Percentiles rank a stretch among this genome's conserved stretches.
Conservation (phyloP, 2,888 invertebrate species). For the Scrobipalpa atriplicella region DNA sequence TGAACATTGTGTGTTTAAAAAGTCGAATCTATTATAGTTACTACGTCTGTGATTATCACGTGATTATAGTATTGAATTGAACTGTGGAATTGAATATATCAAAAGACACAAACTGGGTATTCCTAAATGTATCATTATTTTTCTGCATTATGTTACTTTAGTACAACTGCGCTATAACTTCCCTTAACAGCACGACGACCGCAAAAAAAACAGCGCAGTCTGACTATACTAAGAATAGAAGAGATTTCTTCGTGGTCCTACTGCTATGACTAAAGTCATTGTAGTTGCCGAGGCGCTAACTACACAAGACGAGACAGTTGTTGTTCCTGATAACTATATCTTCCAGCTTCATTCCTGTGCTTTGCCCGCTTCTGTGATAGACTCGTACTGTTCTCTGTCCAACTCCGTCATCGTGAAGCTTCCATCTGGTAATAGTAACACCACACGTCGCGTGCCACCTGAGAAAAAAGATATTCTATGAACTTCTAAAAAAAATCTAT, state of each 20-base stretch:
- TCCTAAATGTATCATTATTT: neutral
- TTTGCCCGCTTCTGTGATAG: slow-evolving; percentile 82
- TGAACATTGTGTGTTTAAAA: neutral
- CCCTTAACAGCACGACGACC: neutral
- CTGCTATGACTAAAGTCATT: neutral
- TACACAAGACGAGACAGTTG: too few relatives aligned
- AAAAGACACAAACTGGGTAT: neutral
- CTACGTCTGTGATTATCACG: too few relatives aligned
- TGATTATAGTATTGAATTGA: too few relatives aligned
- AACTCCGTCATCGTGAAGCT: slow-evolving; percentile 94
- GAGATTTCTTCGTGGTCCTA: neutral
- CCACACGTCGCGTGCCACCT: slow-evolving; percentile 93
- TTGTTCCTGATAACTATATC: too few relatives aligned
- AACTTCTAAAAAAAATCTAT: neutral
- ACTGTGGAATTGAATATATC: too few relatives aligned
- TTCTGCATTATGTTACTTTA: neutral
- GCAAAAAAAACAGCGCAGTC: neutral
- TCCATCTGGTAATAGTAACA: slow-evolving; percentile 92
- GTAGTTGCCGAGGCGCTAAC: too few relatives aligned
- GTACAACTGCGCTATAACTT: neutral
- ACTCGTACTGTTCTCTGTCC: slow-evolving; percentile 92
- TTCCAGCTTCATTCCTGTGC: slow-evolving; percentile 73
- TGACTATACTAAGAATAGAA: neutral
- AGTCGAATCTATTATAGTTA: neutral
- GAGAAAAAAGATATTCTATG: slow-evolving; percentile 32